Evolutionary conservation across 2,797 vertebrate species (phyloP), one percentile per base, ranked within the genome.

Genomic region (Aeoliscus strigatus): DNA sequence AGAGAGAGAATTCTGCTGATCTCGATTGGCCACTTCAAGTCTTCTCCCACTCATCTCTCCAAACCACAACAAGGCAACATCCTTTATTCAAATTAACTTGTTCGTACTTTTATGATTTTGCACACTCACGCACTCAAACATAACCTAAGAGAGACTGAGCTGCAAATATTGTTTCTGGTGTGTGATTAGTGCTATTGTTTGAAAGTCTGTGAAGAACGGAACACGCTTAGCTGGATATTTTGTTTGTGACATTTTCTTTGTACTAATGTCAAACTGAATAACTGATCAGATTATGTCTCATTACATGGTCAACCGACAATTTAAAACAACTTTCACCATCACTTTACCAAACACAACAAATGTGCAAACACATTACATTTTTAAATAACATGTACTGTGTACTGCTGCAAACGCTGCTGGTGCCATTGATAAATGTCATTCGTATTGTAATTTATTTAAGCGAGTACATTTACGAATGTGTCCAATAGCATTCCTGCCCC

Each of bases 1-100:
- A 51, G 51, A 61, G 55, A 39, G 47, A 81, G 79, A 86, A 81
- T 85, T 83, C 74, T 86, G 79, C 60, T 57, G 51, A 83, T 78
- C 73, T 74, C 77, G 73, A 66, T 80, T 52, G 64, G 77, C 87
- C 86, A 86, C 86, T 88, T 88, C 84, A 87, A 84, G 81, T 79
- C 61, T 40, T 68, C 49, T 62, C 44, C 78, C 70, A 75, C 74
- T 65, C 70, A 60, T 77, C 78, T 74, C 77, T 60, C 72, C 66
- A 77, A 66, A 80, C 88, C 88, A 88, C 88, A 89, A 88, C 83
- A 90, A 88, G 84, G 82, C 78, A 2, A 44, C 36, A 62, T 80
- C 79, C 77, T 75, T 82, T 79, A 78, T 77, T 79, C 81, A 85
- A 87, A 89, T 89, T 86, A 89, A 87, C 84, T 85, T 81, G 86